These are phyloP conservation scores for Busseola fusca DNA, from an alignment of 2,888 invertebrate species.

Conservation along the genomic window DNA sequence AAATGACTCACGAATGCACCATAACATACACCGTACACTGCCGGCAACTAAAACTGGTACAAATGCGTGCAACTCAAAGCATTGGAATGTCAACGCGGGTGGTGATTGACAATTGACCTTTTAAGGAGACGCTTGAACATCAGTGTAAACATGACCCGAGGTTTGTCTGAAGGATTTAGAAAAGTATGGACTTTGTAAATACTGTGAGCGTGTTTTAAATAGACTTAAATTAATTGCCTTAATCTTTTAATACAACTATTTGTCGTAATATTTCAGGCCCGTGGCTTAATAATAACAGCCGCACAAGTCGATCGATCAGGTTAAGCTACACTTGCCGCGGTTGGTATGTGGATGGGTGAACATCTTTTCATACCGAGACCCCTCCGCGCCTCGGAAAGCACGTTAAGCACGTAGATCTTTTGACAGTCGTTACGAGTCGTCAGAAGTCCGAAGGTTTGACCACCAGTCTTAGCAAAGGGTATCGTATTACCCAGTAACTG, in stretches of 20 bases:
- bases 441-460: no score
- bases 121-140: constrained; percentile 72
- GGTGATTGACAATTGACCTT: constrained; percentile 78
- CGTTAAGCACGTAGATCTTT: no score
- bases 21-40: constrained; percentile 56
- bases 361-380: no score
- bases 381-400: no score
- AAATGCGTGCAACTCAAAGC: constrained; percentile 66
- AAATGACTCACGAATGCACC: constrained; percentile 62
- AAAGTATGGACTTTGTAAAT: constrained; percentile 34
- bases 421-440: no score
- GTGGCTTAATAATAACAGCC: no score
- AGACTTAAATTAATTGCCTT: constrained; percentile 16
- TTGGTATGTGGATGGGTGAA: no score
- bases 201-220: constrained; percentile 28
- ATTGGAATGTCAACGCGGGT: constrained; percentile 75
- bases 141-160: constrained; percentile 66
- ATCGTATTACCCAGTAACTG: no score
- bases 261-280: background rate
- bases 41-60: constrained; percentile 63
- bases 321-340: no score
- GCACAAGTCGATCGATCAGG: no score
- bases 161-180: constrained; percentile 61
- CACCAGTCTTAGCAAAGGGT: no score
- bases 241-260: constrained; percentile 17